These are phyloP conservation scores for Drosophila peninsularis DNA, from an alignment of 2,888 invertebrate genomes.

Conservation along the genomic window DNA sequence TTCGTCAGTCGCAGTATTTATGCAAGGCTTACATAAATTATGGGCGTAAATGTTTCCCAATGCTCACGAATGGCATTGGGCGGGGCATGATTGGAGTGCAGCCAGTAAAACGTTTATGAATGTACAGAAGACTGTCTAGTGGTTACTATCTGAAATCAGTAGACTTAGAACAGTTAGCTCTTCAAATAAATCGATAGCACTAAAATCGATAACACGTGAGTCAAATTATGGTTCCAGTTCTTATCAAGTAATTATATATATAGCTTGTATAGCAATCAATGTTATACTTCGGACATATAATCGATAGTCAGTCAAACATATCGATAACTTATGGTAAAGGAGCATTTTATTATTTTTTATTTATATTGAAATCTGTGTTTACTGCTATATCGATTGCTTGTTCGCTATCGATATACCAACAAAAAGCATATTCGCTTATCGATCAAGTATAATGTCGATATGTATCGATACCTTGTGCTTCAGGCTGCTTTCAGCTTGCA, in stretches of 20 bases:
- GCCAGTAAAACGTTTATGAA: not conserved
- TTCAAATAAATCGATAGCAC: not conserved
- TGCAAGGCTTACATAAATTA: conserved; percentile 15
- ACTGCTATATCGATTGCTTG: too few relatives aligned
- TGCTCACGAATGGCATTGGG: not conserved
- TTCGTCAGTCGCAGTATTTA: conserved; percentile 19
- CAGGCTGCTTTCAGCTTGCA: not conserved
- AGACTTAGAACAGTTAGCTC: too few relatives aligned
- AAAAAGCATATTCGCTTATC: not conserved
- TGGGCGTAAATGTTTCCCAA: not conserved
- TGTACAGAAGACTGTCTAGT: not conserved
- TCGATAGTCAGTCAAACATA: not conserved
- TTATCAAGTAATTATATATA: too few relatives aligned
- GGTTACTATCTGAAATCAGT: not conserved
- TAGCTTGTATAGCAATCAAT: not conserved
- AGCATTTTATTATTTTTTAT: too few relatives aligned
- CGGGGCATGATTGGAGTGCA: too few relatives aligned
- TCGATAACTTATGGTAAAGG: not conserved
- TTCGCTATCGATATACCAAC: too few relatives aligned
- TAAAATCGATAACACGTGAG: not conserved
- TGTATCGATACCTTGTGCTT: not conserved
- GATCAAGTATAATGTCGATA: not conserved
- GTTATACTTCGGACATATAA: not conserved
- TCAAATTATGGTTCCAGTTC: too few relatives aligned
- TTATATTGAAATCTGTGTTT: too few relatives aligned